Evolutionary conservation across 2,113 vertebrate species (phyloP).

Genomic region (Alexandromys fortis): DNA sequence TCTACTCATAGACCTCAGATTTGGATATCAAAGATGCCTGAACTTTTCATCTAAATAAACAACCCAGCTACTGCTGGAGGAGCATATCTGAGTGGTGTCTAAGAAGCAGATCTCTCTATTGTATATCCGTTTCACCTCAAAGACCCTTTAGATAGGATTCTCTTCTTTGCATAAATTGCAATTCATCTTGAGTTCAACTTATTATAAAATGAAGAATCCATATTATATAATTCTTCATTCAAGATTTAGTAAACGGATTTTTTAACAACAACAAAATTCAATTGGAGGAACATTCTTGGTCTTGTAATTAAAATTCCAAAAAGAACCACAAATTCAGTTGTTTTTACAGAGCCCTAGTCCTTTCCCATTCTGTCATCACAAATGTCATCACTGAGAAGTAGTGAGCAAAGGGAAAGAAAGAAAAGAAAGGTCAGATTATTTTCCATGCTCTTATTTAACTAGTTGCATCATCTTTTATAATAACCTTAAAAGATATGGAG

Average conservation of each 20-base stretch:
- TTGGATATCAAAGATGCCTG: constrained; percentile 44
- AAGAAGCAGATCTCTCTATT: background rate
- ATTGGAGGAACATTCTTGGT: constrained; percentile 24
- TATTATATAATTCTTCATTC: constrained; percentile 25
- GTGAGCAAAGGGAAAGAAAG: background rate
- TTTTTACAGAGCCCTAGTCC: background rate
- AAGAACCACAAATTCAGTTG: constrained; percentile 31
- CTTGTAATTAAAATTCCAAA: constrained; percentile 65
- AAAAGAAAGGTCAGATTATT: background rate
- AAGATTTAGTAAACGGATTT: constrained; percentile 20
- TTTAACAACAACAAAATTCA: constrained; percentile 55
- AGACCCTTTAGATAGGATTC: background rate
- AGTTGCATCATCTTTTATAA: background rate
- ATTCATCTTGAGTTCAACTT: background rate
- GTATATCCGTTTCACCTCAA: background rate
- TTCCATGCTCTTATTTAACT: background rate
- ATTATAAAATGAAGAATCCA: background rate
- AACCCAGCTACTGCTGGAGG: background rate
- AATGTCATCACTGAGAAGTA: background rate
- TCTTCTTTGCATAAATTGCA: background rate
- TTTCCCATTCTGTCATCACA: background rate
- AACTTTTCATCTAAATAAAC: constrained; percentile 56
- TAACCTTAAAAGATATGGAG: background rate
- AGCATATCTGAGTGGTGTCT: background rate
- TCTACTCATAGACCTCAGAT: constrained; percentile 1